Conservation (phyloP, 2,888 invertebrate genomes). For the Eupithecia subumbrata region DNA sequence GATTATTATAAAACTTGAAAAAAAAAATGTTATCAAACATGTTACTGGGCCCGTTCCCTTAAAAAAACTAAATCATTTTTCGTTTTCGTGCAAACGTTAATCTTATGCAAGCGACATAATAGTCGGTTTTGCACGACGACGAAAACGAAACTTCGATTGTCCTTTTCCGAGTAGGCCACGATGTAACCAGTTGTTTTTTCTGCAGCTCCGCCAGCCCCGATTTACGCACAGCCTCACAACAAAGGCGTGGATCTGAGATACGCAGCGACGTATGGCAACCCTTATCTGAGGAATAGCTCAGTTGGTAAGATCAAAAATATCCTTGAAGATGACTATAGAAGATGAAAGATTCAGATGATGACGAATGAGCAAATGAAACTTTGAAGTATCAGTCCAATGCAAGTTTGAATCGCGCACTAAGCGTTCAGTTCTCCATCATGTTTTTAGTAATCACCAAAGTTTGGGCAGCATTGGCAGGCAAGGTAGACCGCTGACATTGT, state of each 20-base stretch:
- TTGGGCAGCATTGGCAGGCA: too few relatives aligned
- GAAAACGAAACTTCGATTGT: too few relatives aligned
- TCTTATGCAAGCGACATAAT: too few relatives aligned
- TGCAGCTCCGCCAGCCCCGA: slow-evolving; percentile 61
- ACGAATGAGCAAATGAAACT: not conserved
- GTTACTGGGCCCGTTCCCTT: not conserved
- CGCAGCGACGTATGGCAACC: slow-evolving; percentile 95
- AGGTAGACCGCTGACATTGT: too few relatives aligned
- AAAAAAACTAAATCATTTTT: too few relatives aligned
- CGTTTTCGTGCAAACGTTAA: too few relatives aligned
- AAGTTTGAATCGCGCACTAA: not conserved
- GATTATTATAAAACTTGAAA: too few relatives aligned
- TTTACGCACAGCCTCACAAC: slow-evolving; percentile 70
- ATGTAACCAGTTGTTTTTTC: slow-evolving; percentile 15
- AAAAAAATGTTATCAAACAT: not conserved
- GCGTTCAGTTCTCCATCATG: not conserved
- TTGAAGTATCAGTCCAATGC: not conserved
- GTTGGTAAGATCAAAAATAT: slow-evolving; percentile 63
- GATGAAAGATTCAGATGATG: not conserved
- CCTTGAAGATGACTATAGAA: not conserved
- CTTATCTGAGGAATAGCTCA: slow-evolving; percentile 91
- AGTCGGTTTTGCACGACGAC: too few relatives aligned
- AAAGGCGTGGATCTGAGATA: slow-evolving; percentile 89
- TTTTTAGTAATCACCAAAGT: not conserved
- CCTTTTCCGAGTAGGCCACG: too few relatives aligned